Conservation (phyloP, 2,113 vertebrate species). For the Albula glossodonta region DNA sequence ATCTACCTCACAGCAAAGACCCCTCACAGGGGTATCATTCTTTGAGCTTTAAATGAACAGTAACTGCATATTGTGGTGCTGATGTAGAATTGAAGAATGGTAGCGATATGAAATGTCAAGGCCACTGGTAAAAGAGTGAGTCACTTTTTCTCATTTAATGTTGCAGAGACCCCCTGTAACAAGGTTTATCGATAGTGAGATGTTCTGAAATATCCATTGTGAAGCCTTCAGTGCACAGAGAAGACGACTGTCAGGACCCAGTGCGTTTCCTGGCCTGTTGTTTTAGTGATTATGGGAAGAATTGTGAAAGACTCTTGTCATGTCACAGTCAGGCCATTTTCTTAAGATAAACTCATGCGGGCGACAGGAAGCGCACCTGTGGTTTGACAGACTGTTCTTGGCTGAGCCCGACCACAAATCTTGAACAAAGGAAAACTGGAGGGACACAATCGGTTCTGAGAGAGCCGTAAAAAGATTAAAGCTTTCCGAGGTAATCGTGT, state of each 20-base stretch:
- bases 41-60: background rate
- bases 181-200: background rate
- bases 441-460: background rate
- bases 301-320: constrained; percentile 40
- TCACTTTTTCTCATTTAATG: background rate
- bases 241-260: background rate
- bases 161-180: background rate
- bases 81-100: background rate
- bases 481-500: background rate
- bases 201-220: background rate
- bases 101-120: background rate
- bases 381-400: background rate
- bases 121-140: background rate
- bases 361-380: background rate
- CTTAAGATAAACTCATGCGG: constrained; percentile 48
- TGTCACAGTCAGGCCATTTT: constrained; percentile 18
- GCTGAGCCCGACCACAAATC: background rate
- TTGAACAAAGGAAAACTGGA: background rate
- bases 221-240: background rate
- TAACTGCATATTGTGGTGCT: background rate
- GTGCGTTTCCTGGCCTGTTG: constrained; percentile 48
- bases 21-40: no score
- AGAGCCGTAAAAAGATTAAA: background rate
- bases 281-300: constrained; percentile 51
- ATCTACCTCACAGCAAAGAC: no score